Percentiles rank a stretch among this genome's conserved stretches.
Conservation (phyloP, 2,113 vertebrate species). For the Fulica atra region DNA sequence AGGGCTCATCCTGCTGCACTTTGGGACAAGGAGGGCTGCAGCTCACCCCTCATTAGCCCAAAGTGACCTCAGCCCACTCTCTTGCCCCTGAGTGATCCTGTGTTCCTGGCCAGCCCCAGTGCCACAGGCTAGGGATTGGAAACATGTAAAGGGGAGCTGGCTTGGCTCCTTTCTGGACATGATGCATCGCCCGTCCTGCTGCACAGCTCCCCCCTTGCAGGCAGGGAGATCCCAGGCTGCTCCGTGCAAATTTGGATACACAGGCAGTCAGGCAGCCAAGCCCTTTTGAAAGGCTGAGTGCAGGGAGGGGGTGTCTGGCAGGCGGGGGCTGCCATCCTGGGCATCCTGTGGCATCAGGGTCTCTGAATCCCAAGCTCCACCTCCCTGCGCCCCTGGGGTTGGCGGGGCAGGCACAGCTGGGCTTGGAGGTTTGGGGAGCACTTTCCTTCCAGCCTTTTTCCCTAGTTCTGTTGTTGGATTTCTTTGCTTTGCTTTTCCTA, state of each 20-base stretch:
- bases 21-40: background rate
- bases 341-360: background rate
- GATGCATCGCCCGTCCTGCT: fast-evolving
- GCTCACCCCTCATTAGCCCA: too few relatives aligned
- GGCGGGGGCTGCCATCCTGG: background rate
- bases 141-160: background rate
- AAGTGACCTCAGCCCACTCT: background rate
- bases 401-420: background rate
- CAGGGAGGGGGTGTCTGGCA: background rate
- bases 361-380: background rate
- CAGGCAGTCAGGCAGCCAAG: background rate
- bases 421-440: conserved; percentile 1
- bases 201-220: background rate
- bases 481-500: conserved; percentile 64
- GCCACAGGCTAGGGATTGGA: background rate
- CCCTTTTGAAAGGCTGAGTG: conserved; percentile 43
- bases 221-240: background rate
- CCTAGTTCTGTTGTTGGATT: conserved; percentile 39
- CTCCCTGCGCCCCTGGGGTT: background rate
- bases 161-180: fast-evolving
- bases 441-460: conserved; percentile 50
- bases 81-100: background rate
- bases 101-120: background rate
- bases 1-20: background rate
- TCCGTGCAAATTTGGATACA: background rate